Evolutionary conservation across 2,888 invertebrate species (phyloP), one percentile per base, ranked within the genome.

Genomic region (Xylophagus ater): DNA sequence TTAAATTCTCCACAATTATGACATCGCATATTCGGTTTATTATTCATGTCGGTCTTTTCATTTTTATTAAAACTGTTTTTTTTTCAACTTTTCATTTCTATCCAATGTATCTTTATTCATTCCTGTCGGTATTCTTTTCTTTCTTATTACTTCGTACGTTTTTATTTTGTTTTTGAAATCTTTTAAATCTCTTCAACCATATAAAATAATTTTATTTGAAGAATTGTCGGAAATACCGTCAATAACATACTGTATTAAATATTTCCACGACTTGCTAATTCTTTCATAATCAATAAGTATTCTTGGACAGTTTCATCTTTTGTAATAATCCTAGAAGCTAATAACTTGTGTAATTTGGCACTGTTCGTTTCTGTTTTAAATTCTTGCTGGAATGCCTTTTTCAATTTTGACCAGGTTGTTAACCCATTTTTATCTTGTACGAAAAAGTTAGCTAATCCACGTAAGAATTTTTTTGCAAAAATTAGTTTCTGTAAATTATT

Each of bases 111-210:
- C 6, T 10, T 5, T 6, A 8, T 6, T 15, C 13, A n/a, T 31
- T 31, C 5, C 28, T 9, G 9, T 28, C 28, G 9, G 7, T 28
- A 9, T n/a, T 28, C 5, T 28, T n/a, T 5, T 6, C 28, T 6
- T 13, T 10, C 6, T n/a, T 28, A 10, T 9, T 7, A 12, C 6
- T 13, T 34, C 35, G 15, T 44, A 28, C 12, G 15, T 8, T 12
- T 26, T 28, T 20, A 29, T 12, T 37, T 48, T 48, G 10, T 40
- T 38, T 34, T 51, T 52, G 13, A 50, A 45, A 35, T 49, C 47
- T 17, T 18, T 23, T 9, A 47, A 24, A 9, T n/a, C 40, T 34
- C 18, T 47, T n/a, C 23, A 23, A 4, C 34, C 34, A 14, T 34
- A 24, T 10, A 34, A 13, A 4, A 34, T 24, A 3, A 14, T 10